Evolutionary conservation across 2,888 invertebrate genomes (phyloP).

Genomic region (Clanis bilineata): DNA sequence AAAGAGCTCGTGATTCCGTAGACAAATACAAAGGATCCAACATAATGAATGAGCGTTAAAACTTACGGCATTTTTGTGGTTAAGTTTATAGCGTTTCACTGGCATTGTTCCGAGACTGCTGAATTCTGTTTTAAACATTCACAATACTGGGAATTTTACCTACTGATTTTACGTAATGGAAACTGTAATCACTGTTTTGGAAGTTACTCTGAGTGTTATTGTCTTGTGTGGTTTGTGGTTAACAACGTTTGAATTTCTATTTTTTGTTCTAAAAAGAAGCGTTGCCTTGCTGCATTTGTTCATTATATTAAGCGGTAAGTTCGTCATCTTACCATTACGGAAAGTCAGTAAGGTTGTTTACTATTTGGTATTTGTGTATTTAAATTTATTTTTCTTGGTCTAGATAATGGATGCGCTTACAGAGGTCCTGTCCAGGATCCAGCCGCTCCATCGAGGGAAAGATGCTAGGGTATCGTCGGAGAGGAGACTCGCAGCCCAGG

Average conservation of each 20-base stretch:
- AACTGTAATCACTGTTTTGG: not conserved
- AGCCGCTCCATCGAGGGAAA: conserved; percentile 86
- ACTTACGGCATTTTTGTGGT: conserved; percentile 2
- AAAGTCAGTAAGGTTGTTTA: too few species aligned
- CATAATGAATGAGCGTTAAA: conserved; percentile 9
- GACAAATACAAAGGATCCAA: not conserved
- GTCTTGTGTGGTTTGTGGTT: not conserved
- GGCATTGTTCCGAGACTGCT: not conserved
- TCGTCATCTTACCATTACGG: too few species aligned
- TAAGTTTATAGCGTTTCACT: not conserved
- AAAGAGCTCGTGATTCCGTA: conserved; percentile 3
- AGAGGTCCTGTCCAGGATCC: conserved; percentile 85
- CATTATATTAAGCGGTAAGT: too few species aligned
- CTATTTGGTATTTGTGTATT: too few species aligned
- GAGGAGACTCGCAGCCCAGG: conserved; percentile 84
- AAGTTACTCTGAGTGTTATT: not conserved
- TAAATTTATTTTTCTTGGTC: conserved; percentile 21
- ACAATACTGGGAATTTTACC: not conserved
- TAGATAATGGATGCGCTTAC: conserved; percentile 70
- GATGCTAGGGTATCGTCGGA: conserved; percentile 83
- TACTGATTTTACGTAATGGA: not conserved
- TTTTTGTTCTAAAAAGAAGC: too few species aligned
- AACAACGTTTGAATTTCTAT: not conserved
- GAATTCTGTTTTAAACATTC: conserved; percentile 4
- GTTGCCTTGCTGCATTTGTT: too few species aligned